phyloP scores from a whole-genome alignment of 2,113 vertebrate genomes.

The Camelus dromedarius region DNA sequence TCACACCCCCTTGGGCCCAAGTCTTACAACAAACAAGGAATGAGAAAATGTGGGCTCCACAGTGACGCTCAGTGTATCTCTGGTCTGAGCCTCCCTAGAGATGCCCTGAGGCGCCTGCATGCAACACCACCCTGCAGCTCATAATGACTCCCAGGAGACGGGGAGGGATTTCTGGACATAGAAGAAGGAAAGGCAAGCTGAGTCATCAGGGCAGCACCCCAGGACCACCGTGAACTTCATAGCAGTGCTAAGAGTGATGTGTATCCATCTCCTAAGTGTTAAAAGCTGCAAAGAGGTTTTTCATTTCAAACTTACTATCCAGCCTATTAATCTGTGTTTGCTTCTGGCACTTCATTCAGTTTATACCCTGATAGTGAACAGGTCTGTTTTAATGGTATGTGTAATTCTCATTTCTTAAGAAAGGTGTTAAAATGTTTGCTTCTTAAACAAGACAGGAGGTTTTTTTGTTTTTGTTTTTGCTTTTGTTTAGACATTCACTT shows the following conservation, averaged over 20 bases:
- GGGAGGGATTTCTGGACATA: not conserved
- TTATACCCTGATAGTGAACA: not conserved
- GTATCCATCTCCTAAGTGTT: slow-evolving; percentile 8
- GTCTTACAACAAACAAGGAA: not conserved
- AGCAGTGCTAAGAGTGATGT: not conserved
- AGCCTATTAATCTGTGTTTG: slow-evolving; percentile 23
- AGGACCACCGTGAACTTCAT: slow-evolving; percentile 34
- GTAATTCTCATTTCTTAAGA: slow-evolving; percentile 50
- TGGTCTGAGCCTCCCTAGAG: not conserved
- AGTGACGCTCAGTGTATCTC: slow-evolving; percentile 22
- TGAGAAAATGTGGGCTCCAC: slow-evolving; percentile 21
- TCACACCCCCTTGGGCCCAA: not conserved
- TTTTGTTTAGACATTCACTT: not conserved
- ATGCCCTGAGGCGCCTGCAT: not conserved
- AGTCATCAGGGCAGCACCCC: not conserved
- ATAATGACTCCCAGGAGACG: not conserved
- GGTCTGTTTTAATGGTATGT: not conserved
- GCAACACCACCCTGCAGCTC: not conserved
- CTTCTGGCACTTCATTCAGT: not conserved
- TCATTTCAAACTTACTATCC: slow-evolving; percentile 27
- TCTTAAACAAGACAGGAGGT: not conserved
- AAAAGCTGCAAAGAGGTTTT: slow-evolving; percentile 34
- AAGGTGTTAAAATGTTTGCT: slow-evolving; percentile 55
- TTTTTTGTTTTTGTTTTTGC: not conserved
- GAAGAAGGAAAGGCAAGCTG: slow-evolving; percentile 42